Conservation (phyloP, 2,113 vertebrate species). For the Solenodon paradoxus region DNA sequence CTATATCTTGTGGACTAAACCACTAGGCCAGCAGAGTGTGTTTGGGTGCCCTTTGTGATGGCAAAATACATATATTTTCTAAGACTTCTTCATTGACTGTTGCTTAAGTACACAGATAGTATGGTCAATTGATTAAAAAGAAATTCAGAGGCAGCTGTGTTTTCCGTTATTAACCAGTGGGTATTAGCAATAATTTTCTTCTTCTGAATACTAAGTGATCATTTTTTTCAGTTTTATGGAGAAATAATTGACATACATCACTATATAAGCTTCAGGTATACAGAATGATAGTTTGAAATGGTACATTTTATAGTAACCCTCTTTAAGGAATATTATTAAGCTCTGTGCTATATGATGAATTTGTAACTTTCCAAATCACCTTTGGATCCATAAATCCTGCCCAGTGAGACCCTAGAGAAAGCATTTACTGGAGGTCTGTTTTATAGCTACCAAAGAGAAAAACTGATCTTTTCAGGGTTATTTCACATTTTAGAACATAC, state of each 20-base stretch:
- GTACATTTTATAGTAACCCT: slow-evolving; percentile 18
- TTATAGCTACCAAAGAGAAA: background rate
- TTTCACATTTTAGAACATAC: slow-evolving; percentile 36
- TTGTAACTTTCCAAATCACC: background rate
- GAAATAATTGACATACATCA: background rate
- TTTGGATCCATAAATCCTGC: slow-evolving; percentile 16
- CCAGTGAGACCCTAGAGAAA: background rate
- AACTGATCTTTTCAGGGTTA: background rate
- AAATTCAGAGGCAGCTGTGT: background rate
- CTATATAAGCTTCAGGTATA: background rate
- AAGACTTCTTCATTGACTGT: background rate
- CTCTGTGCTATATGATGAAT: background rate
- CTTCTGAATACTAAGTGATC: background rate
- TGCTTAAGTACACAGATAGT: background rate
- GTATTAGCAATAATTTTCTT: background rate
- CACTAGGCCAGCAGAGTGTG: too few species aligned
- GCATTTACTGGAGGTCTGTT: slow-evolving; percentile 25
- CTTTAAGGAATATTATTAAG: slow-evolving; percentile 32
- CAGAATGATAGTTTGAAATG: background rate
- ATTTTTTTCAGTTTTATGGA: background rate
- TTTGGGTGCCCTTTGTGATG: too few species aligned
- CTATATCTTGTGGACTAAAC: too few species aligned
- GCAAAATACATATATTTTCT: background rate
- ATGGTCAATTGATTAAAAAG: slow-evolving; percentile 19
- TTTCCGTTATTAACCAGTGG: background rate